phyloP scores from a whole-genome alignment of 2,888 invertebrate species.

The Tetropium fuscum region DNA sequence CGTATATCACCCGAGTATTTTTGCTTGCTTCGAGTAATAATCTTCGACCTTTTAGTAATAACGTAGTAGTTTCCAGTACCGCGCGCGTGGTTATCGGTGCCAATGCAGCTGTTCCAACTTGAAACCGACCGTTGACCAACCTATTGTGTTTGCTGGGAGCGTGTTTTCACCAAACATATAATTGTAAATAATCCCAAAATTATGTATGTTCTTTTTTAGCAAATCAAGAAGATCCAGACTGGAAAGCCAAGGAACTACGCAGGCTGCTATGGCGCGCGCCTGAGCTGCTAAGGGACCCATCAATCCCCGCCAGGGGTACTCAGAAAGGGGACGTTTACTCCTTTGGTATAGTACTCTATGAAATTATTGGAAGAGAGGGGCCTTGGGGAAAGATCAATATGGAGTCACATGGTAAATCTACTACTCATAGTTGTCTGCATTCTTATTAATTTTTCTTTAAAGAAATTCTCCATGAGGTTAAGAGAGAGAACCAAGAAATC shows the following conservation, averaged over 20 bases:
- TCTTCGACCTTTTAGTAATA: no score
- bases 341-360: conserved; percentile 87
- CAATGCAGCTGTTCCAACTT: no score
- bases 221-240: conserved; percentile 74
- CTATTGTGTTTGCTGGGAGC: no score
- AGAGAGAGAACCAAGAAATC: conserved; percentile 54
- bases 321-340: conserved; percentile 89
- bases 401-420: conserved; percentile 41
- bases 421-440: neutral
- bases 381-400: conserved; percentile 79
- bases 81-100: no score
- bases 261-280: conserved; percentile 81
- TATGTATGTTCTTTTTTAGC: no score
- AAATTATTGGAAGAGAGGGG: conserved; percentile 83
- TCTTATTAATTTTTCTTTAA: conserved; percentile 23
- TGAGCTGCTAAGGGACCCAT: conserved; percentile 75
- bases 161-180: no score
- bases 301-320: conserved; percentile 75
- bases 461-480: conserved; percentile 67
- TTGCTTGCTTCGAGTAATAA: no score
- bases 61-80: no score
- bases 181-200: no score
- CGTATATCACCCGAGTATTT: no score
- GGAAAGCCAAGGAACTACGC: conserved; percentile 64
- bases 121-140: no score